Evolutionary conservation across 2,797 vertebrate genomes (phyloP).

Genomic region (Glyptemys insculpta): DNA sequence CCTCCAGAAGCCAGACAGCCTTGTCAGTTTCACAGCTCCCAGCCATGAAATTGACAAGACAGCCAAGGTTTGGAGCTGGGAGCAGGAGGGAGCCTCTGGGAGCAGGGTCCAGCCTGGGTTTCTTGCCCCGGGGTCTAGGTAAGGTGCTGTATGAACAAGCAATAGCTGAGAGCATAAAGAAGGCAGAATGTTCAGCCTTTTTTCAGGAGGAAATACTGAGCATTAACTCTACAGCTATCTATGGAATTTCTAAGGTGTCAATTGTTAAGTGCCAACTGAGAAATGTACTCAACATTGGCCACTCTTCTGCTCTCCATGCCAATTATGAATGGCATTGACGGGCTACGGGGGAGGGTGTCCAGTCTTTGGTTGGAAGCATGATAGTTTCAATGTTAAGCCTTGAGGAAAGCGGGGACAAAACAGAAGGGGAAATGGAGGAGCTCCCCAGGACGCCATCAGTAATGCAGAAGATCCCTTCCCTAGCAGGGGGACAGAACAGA

Average conservation of each 20-base stretch:
- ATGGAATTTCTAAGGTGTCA: conserved; percentile 71
- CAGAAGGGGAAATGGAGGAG: conserved; percentile 67
- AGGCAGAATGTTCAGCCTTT: conserved; percentile 60
- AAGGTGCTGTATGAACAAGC: conserved; percentile 6
- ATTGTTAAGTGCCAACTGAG: conserved; percentile 74
- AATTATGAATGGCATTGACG: conserved; percentile 65
- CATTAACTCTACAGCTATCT: conserved; percentile 42
- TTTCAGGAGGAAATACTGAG: conserved; percentile 51
- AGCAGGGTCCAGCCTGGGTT: too few relatives aligned
- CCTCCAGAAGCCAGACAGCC: too few relatives aligned
- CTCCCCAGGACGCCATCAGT: conserved; percentile 72
- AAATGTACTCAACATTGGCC: conserved; percentile 73
- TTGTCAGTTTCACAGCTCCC: too few relatives aligned
- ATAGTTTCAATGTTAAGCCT: conserved; percentile 63
- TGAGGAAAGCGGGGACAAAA: conserved; percentile 56
- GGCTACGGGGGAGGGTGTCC: conserved; percentile 51
- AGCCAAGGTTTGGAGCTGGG: too few relatives aligned
- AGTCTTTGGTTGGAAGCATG: conserved; percentile 65
- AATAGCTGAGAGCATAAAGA: conserved; percentile 37
- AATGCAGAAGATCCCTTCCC: conserved; percentile 39
- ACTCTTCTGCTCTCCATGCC: conserved; percentile 63
- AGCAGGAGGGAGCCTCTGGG: too few relatives aligned
- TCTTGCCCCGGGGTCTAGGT: neutral
- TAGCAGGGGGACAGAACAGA: conserved; percentile 27
- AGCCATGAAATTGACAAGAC: too few relatives aligned